phyloP scores from a whole-genome alignment of 2,888 invertebrate species.

The Lycaena phlaeas region DNA sequence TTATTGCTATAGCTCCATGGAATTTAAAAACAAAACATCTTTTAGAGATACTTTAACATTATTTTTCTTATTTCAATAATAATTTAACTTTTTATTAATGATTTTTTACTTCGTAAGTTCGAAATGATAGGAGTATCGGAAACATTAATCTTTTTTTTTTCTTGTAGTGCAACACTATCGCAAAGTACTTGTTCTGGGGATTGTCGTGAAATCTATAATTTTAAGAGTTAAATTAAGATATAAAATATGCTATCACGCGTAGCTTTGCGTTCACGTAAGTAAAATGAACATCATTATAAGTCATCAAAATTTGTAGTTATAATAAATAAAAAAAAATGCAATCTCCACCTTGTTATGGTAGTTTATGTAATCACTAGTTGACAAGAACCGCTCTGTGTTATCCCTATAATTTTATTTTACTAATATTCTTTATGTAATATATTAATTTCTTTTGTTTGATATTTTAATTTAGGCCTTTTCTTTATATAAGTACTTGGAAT shows the following conservation, averaged over 20 bases:
- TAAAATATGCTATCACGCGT: constrained; percentile 78
- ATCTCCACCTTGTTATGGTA: neutral
- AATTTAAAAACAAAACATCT: no score
- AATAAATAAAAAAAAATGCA: neutral
- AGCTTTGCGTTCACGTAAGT: constrained; percentile 78
- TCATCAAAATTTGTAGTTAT: neutral
- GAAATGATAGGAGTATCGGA: no score
- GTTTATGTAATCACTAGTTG: constrained; percentile 11
- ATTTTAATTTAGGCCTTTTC: neutral
- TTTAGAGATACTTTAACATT: no score
- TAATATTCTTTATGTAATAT: neutral
- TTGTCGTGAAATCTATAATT: constrained; percentile 40
- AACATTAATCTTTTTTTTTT: no score
- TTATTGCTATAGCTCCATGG: no score
- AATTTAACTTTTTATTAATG: no score
- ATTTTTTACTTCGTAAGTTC: no score
- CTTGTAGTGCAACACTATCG: constrained; percentile 38
- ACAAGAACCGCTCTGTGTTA: neutral
- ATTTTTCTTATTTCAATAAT: neutral
- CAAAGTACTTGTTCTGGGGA: constrained; percentile 42
- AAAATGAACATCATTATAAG: neutral
- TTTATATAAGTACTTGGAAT: neutral
- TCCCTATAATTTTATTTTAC: neutral
- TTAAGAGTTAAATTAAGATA: constrained; percentile 30
- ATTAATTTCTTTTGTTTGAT: neutral